Conservation (phyloP, 2,797 vertebrate genomes). For the Neopelma chrysocephalum region DNA sequence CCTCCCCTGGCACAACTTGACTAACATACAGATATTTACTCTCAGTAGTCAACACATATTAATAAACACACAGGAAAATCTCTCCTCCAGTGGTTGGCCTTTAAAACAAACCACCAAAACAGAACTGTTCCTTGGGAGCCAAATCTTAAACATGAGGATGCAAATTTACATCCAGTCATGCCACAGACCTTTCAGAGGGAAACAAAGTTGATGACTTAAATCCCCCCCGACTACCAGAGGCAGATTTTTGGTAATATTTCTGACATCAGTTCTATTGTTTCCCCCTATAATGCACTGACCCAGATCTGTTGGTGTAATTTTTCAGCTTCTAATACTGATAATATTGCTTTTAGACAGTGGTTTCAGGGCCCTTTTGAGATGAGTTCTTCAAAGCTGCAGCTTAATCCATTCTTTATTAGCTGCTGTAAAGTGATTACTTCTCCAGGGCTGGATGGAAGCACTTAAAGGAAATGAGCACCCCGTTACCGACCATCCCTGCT, state of each 20-base stretch:
- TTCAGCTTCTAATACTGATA: slow-evolving; percentile 63
- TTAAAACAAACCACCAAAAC: not conserved
- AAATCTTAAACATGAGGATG: not conserved
- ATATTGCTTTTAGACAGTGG: slow-evolving; percentile 68
- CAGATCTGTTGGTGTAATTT: slow-evolving; percentile 65
- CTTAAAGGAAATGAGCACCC: slow-evolving; percentile 63
- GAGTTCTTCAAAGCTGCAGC: slow-evolving; percentile 73
- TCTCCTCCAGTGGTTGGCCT: fast-evolving
- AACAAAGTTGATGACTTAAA: not conserved
- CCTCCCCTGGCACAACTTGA: not conserved
- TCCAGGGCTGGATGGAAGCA: slow-evolving; percentile 55
- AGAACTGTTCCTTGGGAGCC: not conserved
- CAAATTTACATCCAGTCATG: not conserved
- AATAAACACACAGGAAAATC: not conserved
- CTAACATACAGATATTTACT: fast-evolving
- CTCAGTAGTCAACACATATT: fast-evolving
- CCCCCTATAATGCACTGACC: slow-evolving; percentile 37
- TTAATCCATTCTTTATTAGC: slow-evolving; percentile 79
- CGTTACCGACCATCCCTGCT: not conserved
- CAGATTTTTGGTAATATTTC: slow-evolving; percentile 30
- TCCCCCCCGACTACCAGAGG: not conserved
- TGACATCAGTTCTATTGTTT: slow-evolving; percentile 43
- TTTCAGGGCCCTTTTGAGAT: slow-evolving; percentile 69
- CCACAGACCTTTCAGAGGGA: not conserved
- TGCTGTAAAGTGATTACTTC: slow-evolving; percentile 76